Evolutionary conservation across 2,888 invertebrate genomes (phyloP).

Genomic region (Poecilus cupreus): DNA sequence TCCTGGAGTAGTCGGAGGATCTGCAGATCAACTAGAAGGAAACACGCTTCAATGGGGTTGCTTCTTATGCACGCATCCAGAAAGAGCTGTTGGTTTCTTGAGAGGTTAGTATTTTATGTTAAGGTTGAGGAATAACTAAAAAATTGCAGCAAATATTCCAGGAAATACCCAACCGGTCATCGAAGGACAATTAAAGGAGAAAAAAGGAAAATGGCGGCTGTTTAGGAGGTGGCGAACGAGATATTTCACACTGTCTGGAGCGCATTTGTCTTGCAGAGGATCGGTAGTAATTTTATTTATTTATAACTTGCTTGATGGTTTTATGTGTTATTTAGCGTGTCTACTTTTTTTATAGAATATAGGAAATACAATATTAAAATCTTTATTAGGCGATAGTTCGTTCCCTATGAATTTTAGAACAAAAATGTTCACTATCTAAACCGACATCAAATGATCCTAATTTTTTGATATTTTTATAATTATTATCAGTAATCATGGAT

Average conservation of each 20-base stretch:
- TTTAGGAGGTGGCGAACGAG: constrained; percentile 94
- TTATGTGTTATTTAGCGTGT: not conserved
- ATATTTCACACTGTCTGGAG: constrained; percentile 95
- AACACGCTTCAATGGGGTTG: constrained; percentile 87
- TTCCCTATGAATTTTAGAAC: no score
- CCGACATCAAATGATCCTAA: no score
- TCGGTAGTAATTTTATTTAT: constrained; percentile 74
- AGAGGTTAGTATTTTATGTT: constrained; percentile 71
- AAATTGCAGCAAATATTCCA: constrained; percentile 61
- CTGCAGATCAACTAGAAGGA: constrained; percentile 74
- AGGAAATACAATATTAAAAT: no score
- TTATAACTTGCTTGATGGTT: not conserved
- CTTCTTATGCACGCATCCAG: constrained; percentile 94
- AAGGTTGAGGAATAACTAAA: not conserved
- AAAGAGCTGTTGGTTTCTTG: constrained; percentile 89
- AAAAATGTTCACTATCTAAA: no score
- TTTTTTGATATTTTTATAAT: no score
- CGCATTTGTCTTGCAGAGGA: constrained; percentile 90
- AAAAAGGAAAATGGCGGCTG: constrained; percentile 93
- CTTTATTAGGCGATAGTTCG: no score
- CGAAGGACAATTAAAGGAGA: constrained; percentile 93
- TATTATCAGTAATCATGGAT: no score
- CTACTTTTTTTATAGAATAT: no score
- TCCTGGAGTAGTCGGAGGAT: constrained; percentile 73
- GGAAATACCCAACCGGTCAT: constrained; percentile 89